A percentile compares a stretch with the other conserved stretches of the same genome.
Conservation (phyloP, 2,113 vertebrate genomes). For the Opisthocomus hoazin region DNA sequence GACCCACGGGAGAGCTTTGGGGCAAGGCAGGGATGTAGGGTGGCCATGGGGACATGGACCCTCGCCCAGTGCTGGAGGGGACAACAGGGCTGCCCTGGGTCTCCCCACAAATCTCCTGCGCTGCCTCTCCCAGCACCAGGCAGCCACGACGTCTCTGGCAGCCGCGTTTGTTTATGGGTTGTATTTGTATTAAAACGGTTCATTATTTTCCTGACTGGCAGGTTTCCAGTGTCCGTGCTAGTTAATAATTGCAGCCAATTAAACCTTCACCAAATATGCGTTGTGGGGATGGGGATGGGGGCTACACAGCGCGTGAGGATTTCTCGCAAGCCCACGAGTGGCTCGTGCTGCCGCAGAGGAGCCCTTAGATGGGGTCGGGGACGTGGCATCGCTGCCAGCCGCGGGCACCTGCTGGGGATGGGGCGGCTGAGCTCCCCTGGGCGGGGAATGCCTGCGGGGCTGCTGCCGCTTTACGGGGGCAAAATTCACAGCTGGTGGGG, state of each 20-base stretch:
- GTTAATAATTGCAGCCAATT: conserved; percentile 67
- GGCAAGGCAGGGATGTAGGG: not conserved
- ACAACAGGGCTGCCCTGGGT: not conserved
- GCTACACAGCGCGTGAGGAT: not conserved
- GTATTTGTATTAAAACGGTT: conserved; percentile 61
- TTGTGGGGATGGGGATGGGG: not conserved
- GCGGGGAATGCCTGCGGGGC: not conserved
- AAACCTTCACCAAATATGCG: conserved; percentile 54
- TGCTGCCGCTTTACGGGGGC: not conserved
- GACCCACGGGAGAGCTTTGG: not conserved
- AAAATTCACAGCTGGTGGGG: not conserved
- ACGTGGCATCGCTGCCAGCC: accelerated
- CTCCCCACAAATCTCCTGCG: not conserved
- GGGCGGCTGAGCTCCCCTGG: not conserved
- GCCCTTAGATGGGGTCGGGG: not conserved
- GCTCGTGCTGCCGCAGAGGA: accelerated
- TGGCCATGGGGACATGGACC: not conserved
- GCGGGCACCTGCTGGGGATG: accelerated
- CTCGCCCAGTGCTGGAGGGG: not conserved
- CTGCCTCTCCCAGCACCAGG: not conserved
- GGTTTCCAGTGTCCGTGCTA: conserved; percentile 59
- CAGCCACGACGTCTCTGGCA: not conserved
- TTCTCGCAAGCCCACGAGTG: not conserved
- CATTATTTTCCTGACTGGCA: conserved; percentile 65
- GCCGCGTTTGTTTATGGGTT: conserved; percentile 49